These are phyloP conservation scores for Xyliphius kryptos DNA, from an alignment of 2,113 vertebrate genomes.

Conservation along the genomic window DNA sequence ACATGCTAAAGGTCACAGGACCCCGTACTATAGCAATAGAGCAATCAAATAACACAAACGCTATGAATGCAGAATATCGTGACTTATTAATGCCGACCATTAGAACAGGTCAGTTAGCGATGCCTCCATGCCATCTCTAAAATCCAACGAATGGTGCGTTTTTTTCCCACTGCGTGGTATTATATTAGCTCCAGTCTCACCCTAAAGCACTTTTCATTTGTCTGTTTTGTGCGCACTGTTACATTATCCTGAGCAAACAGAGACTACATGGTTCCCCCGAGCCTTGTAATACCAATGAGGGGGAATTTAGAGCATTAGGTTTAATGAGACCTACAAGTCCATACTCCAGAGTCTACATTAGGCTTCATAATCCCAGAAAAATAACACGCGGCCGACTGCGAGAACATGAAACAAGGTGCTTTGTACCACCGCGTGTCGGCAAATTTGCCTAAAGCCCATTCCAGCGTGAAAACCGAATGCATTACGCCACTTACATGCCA, in stretches of 20 bases:
- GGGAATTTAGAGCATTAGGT: conserved; percentile 18
- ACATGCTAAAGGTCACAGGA: too few relatives aligned
- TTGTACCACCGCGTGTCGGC: neutral
- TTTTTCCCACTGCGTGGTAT: neutral
- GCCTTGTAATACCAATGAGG: conserved; percentile 7
- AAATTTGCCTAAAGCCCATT: too few relatives aligned
- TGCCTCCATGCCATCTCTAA: neutral
- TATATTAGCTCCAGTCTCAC: conserved; percentile 1
- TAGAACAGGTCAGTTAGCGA: too few relatives aligned
- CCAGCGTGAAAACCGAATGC: neutral
- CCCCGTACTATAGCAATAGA: too few relatives aligned
- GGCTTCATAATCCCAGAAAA: conserved; percentile 8
- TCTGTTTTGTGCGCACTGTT: neutral
- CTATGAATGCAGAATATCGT: too few relatives aligned
- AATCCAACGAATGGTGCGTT: neutral
- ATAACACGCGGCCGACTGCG: neutral
- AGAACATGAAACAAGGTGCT: neutral
- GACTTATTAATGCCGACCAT: too few relatives aligned
- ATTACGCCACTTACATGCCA: neutral
- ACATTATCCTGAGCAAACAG: conserved; percentile 10
- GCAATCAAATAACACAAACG: too few relatives aligned
- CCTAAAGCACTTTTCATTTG: conserved; percentile 3
- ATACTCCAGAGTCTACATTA: conserved; percentile 2
- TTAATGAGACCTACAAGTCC: conserved; percentile 11
- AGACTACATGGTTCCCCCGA: neutral